A percentile compares a stretch with the other conserved stretches of the same genome.
Conservation (phyloP, 2,113 vertebrate species). For the Pygoscelis adeliae region DNA sequence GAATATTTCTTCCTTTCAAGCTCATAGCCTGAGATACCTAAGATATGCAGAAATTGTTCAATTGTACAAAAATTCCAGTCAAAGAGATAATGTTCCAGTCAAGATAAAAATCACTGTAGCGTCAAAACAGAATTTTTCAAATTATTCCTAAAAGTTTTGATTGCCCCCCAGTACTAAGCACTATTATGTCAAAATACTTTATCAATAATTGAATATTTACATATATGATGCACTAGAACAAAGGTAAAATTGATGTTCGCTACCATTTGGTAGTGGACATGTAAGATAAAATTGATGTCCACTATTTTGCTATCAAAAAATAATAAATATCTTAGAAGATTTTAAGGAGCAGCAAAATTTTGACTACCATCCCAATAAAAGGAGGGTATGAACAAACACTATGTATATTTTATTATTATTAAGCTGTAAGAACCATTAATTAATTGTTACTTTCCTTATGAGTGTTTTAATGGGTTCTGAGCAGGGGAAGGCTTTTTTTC, state of each 20-base stretch:
- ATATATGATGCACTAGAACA: background rate
- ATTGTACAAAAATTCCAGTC: background rate
- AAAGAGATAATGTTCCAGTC: background rate
- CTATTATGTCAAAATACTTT: background rate
- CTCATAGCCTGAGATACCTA: background rate
- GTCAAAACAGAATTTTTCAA: background rate
- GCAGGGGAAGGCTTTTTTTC: background rate
- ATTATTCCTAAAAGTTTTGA: background rate
- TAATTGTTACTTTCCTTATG: background rate
- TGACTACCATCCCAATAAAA: background rate
- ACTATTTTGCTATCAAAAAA: background rate
- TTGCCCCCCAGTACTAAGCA: background rate
- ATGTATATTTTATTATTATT: background rate
- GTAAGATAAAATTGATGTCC: background rate
- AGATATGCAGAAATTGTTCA: background rate
- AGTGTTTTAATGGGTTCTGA: background rate
- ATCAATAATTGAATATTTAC: background rate
- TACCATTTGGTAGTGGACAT: too few relatives aligned
- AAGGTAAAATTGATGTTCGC: background rate
- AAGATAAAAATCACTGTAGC: background rate
- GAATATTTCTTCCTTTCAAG: background rate
- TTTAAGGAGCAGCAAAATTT: background rate
- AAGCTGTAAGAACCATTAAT: background rate
- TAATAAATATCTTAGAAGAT: background rate
- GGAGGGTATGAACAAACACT: background rate